Evolutionary conservation across 1,140 invertebrate genomes (phyloP), one percentile per base, ranked within the genome.

Genomic region (Drosophila rhopaloa): DNA sequence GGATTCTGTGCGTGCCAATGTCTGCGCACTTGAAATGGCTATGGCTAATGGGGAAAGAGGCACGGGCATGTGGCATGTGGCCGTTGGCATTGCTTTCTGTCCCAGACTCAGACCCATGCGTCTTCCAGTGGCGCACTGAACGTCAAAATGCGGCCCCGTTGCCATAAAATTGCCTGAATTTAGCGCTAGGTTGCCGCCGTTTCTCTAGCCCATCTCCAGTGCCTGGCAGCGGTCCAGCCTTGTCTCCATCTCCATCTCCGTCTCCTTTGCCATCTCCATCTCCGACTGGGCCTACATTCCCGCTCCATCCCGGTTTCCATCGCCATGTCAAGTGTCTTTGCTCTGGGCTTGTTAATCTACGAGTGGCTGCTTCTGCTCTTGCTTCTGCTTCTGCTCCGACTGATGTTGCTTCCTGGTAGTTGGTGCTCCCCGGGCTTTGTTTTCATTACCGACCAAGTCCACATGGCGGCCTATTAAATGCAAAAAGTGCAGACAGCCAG

Each of bases 91-190:
- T 38, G 41, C 62, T 32, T 47, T 54, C 43, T 70, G 73, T 70
- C 77, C 60, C 73, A 40, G 29, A 19, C 10, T 55, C 32, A 57
- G 47, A 50, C 13, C 48, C 79, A 86, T 86, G 82, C 72, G 60
- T 86, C 82, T 86, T 86, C 60, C 82, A 85, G 81, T 86, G 82
- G 78, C 77, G 61, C 81, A 81, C 65, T 78, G 76, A 73, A 88
- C 63, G 83, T 89, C 83, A 89, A 78, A 89, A 89, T 55, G 60
- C 63, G 72, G 72, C 73, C 43, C 41, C 63, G 47, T 50, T 89
- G 84, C 77, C 84, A 89, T 89, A 84, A 89, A 89, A 89, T 89
- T 89, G 84, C 80, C 81, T 81, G 81, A 90, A 89, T 89, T 89
- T 89, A 89, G 84, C 84, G 84, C 77, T 89, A 78, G 79, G 78